These are phyloP conservation scores for Delphinapterus leucas DNA, from an alignment of 2,113 vertebrate species.

Conservation along the genomic window DNA sequence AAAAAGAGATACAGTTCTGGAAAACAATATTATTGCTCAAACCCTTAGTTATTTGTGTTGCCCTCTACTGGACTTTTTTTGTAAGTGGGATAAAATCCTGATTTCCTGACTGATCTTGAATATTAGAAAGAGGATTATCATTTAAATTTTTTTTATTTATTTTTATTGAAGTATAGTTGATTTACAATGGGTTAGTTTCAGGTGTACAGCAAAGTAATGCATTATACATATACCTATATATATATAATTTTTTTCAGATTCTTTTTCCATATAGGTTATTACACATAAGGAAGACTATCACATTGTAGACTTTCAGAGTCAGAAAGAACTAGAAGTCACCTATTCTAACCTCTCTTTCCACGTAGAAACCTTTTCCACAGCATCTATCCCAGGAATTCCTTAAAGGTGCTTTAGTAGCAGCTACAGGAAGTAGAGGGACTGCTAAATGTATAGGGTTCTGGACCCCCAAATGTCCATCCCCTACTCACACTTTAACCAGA, in stretches of 20 bases:
- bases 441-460: background rate
- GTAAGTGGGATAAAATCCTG: slow-evolving; percentile 13
- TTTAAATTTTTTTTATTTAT: background rate
- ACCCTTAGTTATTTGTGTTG: background rate
- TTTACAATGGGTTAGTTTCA: background rate
- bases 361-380: background rate
- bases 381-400: background rate
- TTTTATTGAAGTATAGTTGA: background rate
- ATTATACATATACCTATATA: background rate
- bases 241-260: background rate
- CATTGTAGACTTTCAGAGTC: slow-evolving; percentile 25
- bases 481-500: background rate
- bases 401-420: background rate
- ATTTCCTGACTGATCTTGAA: background rate
- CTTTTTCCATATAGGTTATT: background rate
- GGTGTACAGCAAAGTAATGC: background rate
- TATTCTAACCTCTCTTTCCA: background rate
- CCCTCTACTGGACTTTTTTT: background rate
- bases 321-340: background rate
- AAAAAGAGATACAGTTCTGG: background rate
- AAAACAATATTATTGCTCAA: background rate
- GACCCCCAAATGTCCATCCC: background rate
- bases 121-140: background rate
- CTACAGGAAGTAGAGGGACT: background rate
- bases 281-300: background rate